These are phyloP conservation scores for Polymixis lichenea DNA, from an alignment of 2,888 invertebrate genomes.

Conservation along the genomic window DNA sequence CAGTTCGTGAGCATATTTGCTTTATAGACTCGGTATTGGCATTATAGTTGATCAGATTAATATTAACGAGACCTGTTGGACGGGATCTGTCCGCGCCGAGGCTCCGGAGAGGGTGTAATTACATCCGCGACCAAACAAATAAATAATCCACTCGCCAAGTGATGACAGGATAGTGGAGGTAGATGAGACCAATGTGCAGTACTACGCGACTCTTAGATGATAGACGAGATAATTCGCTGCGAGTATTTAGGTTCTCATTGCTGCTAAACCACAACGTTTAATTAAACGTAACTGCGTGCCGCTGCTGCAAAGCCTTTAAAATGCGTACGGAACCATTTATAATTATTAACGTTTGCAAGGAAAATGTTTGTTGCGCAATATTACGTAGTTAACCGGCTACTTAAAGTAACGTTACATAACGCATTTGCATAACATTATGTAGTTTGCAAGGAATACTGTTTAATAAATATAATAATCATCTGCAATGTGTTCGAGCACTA, in stretches of 20 bases:
- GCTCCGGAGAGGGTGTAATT: constrained; percentile 82
- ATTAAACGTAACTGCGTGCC: constrained; percentile 52
- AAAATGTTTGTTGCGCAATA: constrained; percentile 55
- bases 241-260: constrained; percentile 59
- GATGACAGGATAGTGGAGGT: constrained; percentile 78
- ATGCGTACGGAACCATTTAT: constrained; percentile 53
- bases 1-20: constrained; percentile 53
- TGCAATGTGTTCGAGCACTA: neutral
- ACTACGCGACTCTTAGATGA: constrained; percentile 48
- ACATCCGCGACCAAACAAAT: constrained; percentile 83
- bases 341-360: constrained; percentile 54
- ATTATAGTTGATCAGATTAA: constrained; percentile 85
- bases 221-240: constrained; percentile 53
- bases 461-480: constrained; percentile 3
- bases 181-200: constrained; percentile 63
- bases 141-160: constrained; percentile 80
- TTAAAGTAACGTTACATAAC: constrained; percentile 57
- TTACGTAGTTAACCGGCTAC: constrained; percentile 47
- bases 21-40: constrained; percentile 71
- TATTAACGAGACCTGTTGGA: constrained; percentile 82
- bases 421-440: constrained; percentile 46
- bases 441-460: constrained; percentile 22
- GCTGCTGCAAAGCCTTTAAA: constrained; percentile 44
- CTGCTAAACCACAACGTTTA: constrained; percentile 53
- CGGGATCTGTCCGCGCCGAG: constrained; percentile 73